A percentile compares a stretch with the other conserved stretches of the same genome.
Conservation (phyloP, 2,888 invertebrate genomes). For the Neelides folsomi region DNA sequence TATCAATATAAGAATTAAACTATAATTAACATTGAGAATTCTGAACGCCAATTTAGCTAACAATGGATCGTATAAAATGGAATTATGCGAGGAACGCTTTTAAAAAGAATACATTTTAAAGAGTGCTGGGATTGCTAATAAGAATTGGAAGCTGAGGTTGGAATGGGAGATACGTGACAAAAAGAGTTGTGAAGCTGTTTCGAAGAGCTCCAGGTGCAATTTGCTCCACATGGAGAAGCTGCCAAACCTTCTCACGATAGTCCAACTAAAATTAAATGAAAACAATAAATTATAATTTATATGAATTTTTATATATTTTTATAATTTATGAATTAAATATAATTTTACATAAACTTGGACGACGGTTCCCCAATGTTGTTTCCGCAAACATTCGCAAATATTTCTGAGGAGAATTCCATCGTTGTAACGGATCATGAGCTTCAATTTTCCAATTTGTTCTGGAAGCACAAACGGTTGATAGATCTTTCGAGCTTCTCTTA, state of each 20-base stretch:
- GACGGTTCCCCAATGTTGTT: constrained; percentile 21
- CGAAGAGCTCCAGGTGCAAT: constrained; percentile 23
- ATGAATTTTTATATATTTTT: background rate
- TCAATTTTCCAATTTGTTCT: constrained; percentile 18
- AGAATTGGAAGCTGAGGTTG: constrained; percentile 14
- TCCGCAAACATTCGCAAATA: constrained; percentile 20
- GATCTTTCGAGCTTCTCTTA: constrained; percentile 10
- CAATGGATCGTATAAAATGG: no score
- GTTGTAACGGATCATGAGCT: constrained; percentile 12
- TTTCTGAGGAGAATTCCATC: constrained; percentile 23
- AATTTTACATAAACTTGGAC: constrained; percentile 11
- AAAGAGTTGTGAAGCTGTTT: constrained; percentile 25
- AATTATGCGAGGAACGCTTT: no score
- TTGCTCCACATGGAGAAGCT: constrained; percentile 21
- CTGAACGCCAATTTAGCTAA: no score
- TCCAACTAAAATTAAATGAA: constrained; percentile 9
- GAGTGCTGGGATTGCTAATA: background rate
- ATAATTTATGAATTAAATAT: no score
- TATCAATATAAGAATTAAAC: no score
- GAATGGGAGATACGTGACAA: constrained; percentile 21
- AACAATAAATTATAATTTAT: background rate
- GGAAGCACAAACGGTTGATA: constrained; percentile 20
- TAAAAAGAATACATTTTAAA: no score
- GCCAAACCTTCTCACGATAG: constrained; percentile 20
- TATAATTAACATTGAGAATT: no score